phyloP scores from a whole-genome alignment of 1,140 invertebrate species.

The Penaeus japonicus region DNA sequence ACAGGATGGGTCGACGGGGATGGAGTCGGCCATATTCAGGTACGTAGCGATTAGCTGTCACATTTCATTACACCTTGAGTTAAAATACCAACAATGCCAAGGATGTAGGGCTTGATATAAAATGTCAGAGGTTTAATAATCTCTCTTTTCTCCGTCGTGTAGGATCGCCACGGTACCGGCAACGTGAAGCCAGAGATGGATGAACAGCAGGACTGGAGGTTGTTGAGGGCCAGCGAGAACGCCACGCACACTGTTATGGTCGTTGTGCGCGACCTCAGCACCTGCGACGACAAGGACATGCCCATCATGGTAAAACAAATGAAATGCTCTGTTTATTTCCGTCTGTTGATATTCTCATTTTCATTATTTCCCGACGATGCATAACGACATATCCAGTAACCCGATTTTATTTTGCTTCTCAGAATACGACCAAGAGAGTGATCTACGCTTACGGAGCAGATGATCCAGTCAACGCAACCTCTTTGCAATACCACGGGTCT shows the following conservation, averaged over 20 bases:
- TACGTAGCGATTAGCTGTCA: no score
- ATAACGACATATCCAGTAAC: background rate
- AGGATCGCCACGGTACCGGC: background rate
- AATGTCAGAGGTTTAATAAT: no score
- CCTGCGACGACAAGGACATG: conserved; percentile 32
- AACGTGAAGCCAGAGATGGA: background rate
- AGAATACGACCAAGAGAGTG: conserved; percentile 59
- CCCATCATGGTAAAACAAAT: background rate
- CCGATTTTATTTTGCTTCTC: background rate
- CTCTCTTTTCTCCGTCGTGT: no score
- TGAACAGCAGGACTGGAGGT: conserved; percentile 16
- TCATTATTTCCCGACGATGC: no score
- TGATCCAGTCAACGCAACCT: background rate
- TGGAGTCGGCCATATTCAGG: no score
- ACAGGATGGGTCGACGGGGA: no score
- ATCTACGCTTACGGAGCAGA: conserved; percentile 59
- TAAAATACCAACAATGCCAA: no score
- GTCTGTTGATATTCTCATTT: background rate
- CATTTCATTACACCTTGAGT: no score
- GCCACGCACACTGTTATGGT: conserved; percentile 31
- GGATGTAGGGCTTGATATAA: no score
- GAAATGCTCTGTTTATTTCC: background rate
- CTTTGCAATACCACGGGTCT: background rate
- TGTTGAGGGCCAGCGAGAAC: conserved; percentile 44
- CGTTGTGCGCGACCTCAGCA: background rate